Evolutionary conservation across 1,140 invertebrate species (phyloP), one percentile per base, ranked within the genome.

Genomic region (Coptotermes formosanus): DNA sequence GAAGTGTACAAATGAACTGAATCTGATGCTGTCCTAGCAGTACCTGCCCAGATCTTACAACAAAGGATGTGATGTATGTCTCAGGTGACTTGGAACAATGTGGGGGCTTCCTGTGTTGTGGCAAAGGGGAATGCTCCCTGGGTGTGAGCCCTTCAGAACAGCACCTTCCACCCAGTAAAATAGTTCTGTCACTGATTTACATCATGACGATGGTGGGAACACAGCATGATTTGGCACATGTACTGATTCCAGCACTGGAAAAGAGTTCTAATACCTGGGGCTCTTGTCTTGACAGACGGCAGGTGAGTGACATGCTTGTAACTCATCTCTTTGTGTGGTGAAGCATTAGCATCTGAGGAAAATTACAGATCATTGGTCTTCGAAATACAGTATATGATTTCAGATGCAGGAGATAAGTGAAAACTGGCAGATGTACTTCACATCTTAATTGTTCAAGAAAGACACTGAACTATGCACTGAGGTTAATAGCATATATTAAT

Each of bases 261-360:
- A 87, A 91, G 92, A 84, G 90, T 91, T 59, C 86, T 88, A 8
- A 91, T 93, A 32, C 30, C n/a, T 96, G 95, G 95, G 92, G 93
- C 2, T 93, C 92, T 86, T 94, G 94, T 89, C 91, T 96, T 81
- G 94, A 96, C 89, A 94, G 94, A 89, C 90, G 94, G 87, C 94
- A 96, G 92, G 95, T 95, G 87, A 88, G 87, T 87, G 38, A 38
- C 38, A 38, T 55, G 52, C 14, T 55, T 55, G 52, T 19, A 16
- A 55, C 52, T 55, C 4, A 21, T 4, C 0, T 19, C 52, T 4
- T 21, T 16, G 14, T 55, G 6, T 16, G 14, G 52, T 55, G 52
- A 21, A 55, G 14, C 19, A 55, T 55, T 55, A 4, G 4, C 19
- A 4, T 55, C 52, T 2, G 6, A 55, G 19, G 52, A 55, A 55